Conservation (phyloP, 2,888 invertebrate genomes). For the Eulithis testata region DNA sequence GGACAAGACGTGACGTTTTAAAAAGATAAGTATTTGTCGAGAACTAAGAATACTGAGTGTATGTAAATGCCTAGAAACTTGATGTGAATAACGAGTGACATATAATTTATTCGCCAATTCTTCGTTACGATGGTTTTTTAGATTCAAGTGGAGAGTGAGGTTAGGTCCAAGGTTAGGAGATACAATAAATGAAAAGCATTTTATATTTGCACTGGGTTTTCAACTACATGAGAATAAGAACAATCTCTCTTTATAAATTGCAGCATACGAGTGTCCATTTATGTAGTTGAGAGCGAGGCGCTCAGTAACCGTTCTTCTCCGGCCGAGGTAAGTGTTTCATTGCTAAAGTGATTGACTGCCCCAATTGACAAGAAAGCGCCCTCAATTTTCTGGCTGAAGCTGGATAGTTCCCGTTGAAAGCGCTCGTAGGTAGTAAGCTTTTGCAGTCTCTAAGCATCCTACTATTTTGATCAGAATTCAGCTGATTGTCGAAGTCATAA, state of each 20-base stretch:
- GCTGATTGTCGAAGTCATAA: too few species aligned
- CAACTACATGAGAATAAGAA: not conserved
- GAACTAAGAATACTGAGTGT: not conserved
- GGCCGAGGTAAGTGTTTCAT: constrained; percentile 36
- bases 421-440: constrained; percentile 3
- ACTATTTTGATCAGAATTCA: too few species aligned
- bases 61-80: not conserved
- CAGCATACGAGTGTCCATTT: constrained; percentile 14
- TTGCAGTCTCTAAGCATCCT: too few species aligned
- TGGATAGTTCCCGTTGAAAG: constrained; percentile 30
- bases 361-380: constrained; percentile 39
- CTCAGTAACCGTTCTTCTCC: constrained; percentile 9
- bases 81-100: not conserved
- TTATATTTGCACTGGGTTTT: not conserved
- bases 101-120: too few species aligned
- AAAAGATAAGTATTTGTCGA: not conserved
- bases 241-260: constrained; percentile 7
- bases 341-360: constrained; percentile 42
- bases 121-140: too few species aligned
- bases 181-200: not conserved
- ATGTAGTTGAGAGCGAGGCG: constrained; percentile 16
- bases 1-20: constrained; percentile 20
- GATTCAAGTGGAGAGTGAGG: not conserved
- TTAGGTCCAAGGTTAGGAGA: not conserved
- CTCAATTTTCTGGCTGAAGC: constrained; percentile 39